Conservation (phyloP, 2,113 vertebrate species). For the Larimichthys polyactis region DNA sequence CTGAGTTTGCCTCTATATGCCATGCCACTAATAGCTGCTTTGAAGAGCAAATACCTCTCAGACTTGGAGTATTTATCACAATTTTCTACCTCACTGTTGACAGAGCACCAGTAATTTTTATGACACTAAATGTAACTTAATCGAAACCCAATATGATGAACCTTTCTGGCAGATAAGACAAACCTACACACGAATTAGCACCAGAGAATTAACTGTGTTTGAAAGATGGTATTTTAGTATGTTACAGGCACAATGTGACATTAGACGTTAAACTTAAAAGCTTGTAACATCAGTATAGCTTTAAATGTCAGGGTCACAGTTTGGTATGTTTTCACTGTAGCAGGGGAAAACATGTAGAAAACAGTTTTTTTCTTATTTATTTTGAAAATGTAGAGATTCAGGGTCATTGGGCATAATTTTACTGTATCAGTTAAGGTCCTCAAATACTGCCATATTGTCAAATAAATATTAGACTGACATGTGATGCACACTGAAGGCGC, state of each 20-base stretch:
- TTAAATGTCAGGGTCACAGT: neutral
- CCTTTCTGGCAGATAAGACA: neutral
- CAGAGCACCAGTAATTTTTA: constrained; percentile 43
- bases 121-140: constrained; percentile 2
- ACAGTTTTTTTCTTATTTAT: too few species aligned
- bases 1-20: constrained; percentile 41
- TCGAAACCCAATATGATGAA: neutral
- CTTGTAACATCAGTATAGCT: neutral
- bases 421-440: too few species aligned
- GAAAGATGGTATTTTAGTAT: neutral
- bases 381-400: too few species aligned
- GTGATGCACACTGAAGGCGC: too few species aligned
- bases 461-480: too few species aligned
- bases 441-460: too few species aligned
- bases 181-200: constrained; percentile 30
- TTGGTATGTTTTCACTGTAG: too few species aligned
- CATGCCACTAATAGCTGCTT: constrained; percentile 33
- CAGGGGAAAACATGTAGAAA: too few species aligned
- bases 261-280: neutral
- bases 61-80: constrained; percentile 60
- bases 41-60: constrained; percentile 57
- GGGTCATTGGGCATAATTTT: too few species aligned
- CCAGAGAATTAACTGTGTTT: constrained; percentile 13
- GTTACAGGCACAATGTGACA: neutral
- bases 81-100: constrained; percentile 51